These are phyloP conservation scores for Mus pahari DNA, from an alignment of 2,113 vertebrate genomes.

Conservation along the genomic window DNA sequence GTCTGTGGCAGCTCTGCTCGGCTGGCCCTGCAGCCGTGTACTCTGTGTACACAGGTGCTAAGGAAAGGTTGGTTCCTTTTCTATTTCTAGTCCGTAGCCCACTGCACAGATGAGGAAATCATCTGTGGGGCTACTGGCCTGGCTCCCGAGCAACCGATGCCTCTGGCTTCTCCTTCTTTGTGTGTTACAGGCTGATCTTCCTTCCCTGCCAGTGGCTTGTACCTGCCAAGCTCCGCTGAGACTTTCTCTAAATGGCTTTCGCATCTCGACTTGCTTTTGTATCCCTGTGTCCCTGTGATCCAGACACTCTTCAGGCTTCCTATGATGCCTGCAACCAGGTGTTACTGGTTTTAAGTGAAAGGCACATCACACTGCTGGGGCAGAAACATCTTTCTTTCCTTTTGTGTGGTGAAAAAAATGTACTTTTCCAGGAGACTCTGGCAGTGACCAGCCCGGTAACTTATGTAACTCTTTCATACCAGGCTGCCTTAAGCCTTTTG, in stretches of 20 bases:
- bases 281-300: not conserved
- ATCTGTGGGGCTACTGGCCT: not conserved
- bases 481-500: conserved; percentile 1
- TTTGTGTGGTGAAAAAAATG: not conserved
- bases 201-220: not conserved
- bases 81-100: not conserved
- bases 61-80: not conserved
- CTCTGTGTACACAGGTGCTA: not conserved
- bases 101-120: not conserved
- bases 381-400: not conserved
- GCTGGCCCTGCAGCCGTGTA: not conserved
- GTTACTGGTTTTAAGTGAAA: not conserved
- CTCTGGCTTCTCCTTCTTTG: not conserved
- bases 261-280: not conserved
- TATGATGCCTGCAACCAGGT: not conserved
- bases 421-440: conserved; percentile 43
- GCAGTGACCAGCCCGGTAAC: not conserved
- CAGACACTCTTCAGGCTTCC: not conserved
- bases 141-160: not conserved
- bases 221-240: not conserved
- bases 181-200: not conserved
- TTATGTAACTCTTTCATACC: conserved; percentile 12
- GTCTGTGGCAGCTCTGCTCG: not conserved
- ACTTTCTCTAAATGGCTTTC: not conserved
- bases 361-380: not conserved